Conservation (phyloP, 2,797 vertebrate species). For the Loriculus beryllinus region DNA sequence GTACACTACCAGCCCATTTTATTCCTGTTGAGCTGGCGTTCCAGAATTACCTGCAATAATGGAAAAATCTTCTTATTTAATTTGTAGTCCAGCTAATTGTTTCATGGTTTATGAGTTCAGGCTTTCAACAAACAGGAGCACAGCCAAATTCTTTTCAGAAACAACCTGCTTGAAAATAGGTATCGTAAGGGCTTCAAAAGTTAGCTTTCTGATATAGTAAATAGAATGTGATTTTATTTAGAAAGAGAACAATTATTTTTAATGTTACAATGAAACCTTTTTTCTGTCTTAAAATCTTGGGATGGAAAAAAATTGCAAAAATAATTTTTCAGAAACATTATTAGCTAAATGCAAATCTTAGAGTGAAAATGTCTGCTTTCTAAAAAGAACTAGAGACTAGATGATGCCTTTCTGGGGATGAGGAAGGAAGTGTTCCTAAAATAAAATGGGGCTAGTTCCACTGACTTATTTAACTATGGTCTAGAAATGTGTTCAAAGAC, state of each 20-base stretch:
- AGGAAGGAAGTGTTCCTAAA: background rate
- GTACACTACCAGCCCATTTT: background rate
- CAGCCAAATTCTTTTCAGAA: slow-evolving; percentile 44
- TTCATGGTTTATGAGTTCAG: slow-evolving; percentile 44
- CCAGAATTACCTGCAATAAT: slow-evolving; percentile 40
- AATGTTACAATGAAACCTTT: background rate
- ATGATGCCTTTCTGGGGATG: background rate
- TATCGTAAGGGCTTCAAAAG: background rate
- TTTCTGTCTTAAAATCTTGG: background rate
- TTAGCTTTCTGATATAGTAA: background rate
- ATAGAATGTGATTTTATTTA: background rate
- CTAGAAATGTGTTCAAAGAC: background rate
- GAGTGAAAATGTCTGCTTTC: background rate
- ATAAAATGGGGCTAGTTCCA: background rate
- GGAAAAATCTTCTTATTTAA: slow-evolving; percentile 36
- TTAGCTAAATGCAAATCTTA: background rate
- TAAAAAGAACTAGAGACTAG: background rate
- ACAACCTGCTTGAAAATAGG: background rate
- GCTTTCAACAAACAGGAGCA: slow-evolving; percentile 35
- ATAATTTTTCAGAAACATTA: background rate
- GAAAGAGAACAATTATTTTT: background rate
- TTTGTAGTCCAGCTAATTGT: slow-evolving; percentile 48
- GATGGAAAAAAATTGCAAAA: background rate
- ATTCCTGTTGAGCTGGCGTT: background rate
- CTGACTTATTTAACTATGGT: background rate